These are phyloP conservation scores for Lithobius niger DNA, from an alignment of 1,140 invertebrate species.

Conservation along the genomic window DNA sequence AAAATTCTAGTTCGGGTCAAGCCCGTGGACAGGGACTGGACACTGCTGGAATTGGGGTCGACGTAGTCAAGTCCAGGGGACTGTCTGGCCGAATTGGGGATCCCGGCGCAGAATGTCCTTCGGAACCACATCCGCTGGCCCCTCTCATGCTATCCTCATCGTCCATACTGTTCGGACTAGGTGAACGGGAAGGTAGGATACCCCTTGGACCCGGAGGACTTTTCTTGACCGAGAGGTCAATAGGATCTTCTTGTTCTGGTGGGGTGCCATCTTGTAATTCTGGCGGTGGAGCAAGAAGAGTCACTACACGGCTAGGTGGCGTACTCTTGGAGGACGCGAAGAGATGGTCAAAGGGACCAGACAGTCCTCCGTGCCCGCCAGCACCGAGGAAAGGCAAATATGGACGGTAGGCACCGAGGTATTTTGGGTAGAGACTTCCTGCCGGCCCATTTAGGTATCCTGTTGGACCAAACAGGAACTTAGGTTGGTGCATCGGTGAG, in stretches of 20 bases:
- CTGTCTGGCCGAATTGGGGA: no score
- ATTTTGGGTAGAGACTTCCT: not conserved
- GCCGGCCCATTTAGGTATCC: not conserved
- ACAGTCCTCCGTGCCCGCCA: not conserved
- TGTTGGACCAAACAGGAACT: not conserved
- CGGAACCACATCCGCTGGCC: no score
- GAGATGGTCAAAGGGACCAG: not conserved
- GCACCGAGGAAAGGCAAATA: not conserved
- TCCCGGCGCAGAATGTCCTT: no score
- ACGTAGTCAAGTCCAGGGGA: no score
- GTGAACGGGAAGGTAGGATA: no score
- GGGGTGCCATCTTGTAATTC: constrained; percentile 38
- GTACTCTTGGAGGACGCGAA: not conserved
- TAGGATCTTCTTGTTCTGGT: constrained; percentile 50
- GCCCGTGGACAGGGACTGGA: no score
- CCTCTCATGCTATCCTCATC: no score
- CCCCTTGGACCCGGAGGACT: no score
- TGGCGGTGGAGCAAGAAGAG: not conserved
- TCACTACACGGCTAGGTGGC: not conserved
- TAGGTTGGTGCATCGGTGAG: constrained; percentile 1
- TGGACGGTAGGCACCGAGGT: not conserved
- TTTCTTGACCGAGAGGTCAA: constrained; percentile 46
- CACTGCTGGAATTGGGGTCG: no score
- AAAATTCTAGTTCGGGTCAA: no score
- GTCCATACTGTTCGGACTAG: no score